Evolutionary conservation across 2,888 invertebrate genomes (phyloP), one percentile per base, ranked within the genome.

Genomic region (Neoascia interrupta): DNA sequence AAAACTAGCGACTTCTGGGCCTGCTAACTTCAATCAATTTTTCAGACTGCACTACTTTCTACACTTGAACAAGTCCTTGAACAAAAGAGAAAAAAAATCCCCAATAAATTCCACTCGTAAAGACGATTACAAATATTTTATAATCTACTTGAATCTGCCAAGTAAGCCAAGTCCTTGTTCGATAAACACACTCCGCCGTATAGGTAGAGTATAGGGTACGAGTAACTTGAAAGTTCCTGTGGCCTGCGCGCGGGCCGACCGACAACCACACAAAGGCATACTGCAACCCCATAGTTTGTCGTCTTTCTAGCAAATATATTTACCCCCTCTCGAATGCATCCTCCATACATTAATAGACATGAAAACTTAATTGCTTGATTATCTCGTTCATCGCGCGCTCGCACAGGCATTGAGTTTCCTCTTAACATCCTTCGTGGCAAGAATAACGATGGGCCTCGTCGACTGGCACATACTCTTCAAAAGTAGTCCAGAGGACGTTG

Each of bases 331-430:
- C n/a, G n/a, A n/a, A n/a, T n/a, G 66, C 51, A 61, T 31, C 8
- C 31, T 26, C 26, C n/a, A 8, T 60, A 72, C 73, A 79, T 79
- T 79, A 79, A 81, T 69, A 73, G 74, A 81, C 81, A 81, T 81
- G 81, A 70, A 73, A 74, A 81, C 80, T 80, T 81, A 81, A 81
- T 81, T 81, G 80, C 81, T 81, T 81, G 81, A 81, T 81, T 81
- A 81, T 81, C 81, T 80, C 79, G 80, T 81, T 72, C 74, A 75
- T 81, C 73, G 81, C 68, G 68, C 81, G 73, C 49, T 60, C 73
- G 63, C 75, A 69, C 72, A 70, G 72, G 26, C 36, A 15, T 23
- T 34, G 26, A 49, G 56, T 56, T 60, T 58, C 36, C 47, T 23
- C 19, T 15, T 26, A 49, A 16, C 41, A 16, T 54, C 60, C 45